A percentile compares a stretch with the other conserved stretches of the same genome.
Conservation (phyloP, 35 echinoderm and acorn worm genomes). For the Apostichopus parvimensis region DNA sequence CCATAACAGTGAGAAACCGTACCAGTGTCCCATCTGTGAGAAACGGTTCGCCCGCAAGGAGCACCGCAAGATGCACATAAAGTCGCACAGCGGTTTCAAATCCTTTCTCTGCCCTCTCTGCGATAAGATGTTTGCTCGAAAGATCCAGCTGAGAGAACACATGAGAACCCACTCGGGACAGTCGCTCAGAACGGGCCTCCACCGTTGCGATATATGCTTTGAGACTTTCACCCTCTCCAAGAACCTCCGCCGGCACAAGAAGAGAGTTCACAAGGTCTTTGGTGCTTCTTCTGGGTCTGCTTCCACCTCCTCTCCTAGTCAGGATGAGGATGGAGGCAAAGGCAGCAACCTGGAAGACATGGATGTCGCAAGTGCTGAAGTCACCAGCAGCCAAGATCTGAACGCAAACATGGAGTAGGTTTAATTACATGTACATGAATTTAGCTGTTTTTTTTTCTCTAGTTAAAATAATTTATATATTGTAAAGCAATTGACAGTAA, state of each 20-base stretch:
- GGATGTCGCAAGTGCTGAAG: conserved; percentile 51
- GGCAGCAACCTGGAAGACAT: conserved; percentile 33
- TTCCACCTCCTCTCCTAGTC: conserved; percentile 1
- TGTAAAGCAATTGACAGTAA: too few species aligned
- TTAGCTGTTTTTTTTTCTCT: too few species aligned
- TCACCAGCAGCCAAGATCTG: conserved; percentile 55
- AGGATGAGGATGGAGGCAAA: conserved; percentile 31
- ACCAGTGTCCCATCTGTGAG: conserved; percentile 93
- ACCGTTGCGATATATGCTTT: conserved; percentile 81
- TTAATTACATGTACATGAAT: background rate
- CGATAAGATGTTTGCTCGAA: conserved; percentile 88
- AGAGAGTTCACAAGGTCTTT: conserved; percentile 77
- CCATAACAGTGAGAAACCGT: conserved; percentile 93
- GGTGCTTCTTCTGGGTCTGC: background rate
- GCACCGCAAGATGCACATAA: conserved; percentile 90
- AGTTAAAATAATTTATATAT: too few species aligned
- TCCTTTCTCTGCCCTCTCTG: conserved; percentile 95
- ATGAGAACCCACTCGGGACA: conserved; percentile 77
- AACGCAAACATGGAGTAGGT: conserved; percentile 11
- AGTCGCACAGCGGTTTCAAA: conserved; percentile 83
- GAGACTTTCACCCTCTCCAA: conserved; percentile 90
- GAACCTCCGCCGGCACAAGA: conserved; percentile 85
- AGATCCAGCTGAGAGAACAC: conserved; percentile 79
- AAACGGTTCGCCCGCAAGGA: conserved; percentile 93
- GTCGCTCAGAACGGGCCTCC: conserved; percentile 44